Evolutionary conservation across 1,140 invertebrate species (phyloP).

Genomic region (Pemphigus obesinymphae): DNA sequence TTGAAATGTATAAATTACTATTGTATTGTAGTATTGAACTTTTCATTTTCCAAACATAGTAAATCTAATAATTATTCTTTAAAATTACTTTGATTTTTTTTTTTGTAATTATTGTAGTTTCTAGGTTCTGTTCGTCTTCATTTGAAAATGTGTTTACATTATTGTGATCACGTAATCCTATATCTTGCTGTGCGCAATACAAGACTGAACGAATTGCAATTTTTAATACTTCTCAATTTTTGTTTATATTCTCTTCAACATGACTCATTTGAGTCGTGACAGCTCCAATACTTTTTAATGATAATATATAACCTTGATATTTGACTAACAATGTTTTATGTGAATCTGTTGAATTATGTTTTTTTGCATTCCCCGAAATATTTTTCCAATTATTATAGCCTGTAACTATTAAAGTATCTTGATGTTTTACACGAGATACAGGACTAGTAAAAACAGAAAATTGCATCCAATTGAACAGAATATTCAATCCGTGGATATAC

Average conservation of each 20-base stretch:
- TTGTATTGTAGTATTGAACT: neutral
- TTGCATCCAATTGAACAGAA: too few species aligned
- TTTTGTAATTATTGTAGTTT: too few species aligned
- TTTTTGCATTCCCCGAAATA: neutral
- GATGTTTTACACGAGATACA: neutral
- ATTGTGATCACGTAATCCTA: neutral
- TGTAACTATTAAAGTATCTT: neutral
- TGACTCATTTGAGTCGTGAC: neutral
- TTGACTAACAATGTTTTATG: neutral
- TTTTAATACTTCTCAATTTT: neutral
- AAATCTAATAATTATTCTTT: neutral
- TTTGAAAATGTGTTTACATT: neutral
- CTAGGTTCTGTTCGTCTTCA: neutral
- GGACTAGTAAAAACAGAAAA: neutral
- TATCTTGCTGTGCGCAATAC: neutral
- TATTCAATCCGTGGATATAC: too few species aligned
- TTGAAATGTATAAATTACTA: slow-evolving; percentile 1
- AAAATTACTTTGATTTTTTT: slow-evolving; percentile 2
- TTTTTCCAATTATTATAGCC: neutral
- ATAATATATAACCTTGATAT: neutral
- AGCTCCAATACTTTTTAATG: neutral
- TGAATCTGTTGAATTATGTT: too few species aligned
- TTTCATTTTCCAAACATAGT: neutral
- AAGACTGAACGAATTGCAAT: neutral
- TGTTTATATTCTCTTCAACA: neutral